phyloP scores from a whole-genome alignment of 2,797 vertebrate genomes.

The Acanthis flammea region DNA sequence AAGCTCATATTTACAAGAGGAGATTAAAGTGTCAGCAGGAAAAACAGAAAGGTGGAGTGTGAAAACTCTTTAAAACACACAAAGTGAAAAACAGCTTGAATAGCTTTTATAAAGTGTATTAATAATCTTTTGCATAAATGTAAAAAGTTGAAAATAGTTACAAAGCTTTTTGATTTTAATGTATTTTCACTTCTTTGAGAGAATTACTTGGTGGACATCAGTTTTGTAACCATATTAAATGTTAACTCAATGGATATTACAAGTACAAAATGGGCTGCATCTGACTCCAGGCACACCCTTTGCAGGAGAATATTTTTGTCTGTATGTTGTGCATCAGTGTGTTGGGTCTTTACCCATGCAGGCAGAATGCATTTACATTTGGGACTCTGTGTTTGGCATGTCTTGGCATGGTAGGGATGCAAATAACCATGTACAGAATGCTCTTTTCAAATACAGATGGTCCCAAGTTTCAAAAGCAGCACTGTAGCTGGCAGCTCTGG shows the following conservation, averaged over 20 bases:
- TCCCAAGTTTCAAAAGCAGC: background rate
- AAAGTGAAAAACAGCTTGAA: background rate
- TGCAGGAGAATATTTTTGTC: background rate
- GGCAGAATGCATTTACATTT: background rate
- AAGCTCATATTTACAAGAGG: background rate
- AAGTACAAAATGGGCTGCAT: background rate
- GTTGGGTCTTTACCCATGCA: background rate
- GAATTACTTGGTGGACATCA: background rate
- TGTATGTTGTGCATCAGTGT: background rate
- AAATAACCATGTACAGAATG: background rate
- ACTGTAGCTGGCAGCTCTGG: background rate
- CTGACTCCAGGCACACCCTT: background rate
- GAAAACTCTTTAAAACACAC: background rate
- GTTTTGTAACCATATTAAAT: background rate
- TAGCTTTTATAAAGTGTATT: background rate
- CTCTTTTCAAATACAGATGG: conserved; percentile 23
- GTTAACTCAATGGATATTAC: background rate
- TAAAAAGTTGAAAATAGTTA: background rate
- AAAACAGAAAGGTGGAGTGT: background rate
- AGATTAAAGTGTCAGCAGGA: conserved; percentile 6
- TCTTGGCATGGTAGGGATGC: background rate
- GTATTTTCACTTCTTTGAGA: background rate
- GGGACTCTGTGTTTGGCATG: background rate
- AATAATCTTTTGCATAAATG: background rate
- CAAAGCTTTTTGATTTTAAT: background rate